Conservation (phyloP, 2,888 invertebrate species). For the Neoitamus cyanurus region DNA sequence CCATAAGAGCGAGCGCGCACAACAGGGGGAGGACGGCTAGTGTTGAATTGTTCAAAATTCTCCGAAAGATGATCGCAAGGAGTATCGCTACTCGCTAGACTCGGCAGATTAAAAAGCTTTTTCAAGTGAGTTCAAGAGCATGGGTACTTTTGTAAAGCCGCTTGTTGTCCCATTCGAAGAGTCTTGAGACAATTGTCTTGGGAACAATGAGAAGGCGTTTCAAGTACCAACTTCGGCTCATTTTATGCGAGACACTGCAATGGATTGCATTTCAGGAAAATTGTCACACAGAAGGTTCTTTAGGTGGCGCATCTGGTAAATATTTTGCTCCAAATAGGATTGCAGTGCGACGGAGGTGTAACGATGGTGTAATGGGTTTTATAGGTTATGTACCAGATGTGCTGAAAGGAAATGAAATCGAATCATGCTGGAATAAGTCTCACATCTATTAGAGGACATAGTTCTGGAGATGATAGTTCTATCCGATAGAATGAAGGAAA, state of each 20-base stretch:
- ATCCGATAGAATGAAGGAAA: no score
- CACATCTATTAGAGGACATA: no score
- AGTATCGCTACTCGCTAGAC: neutral
- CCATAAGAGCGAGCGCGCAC: neutral
- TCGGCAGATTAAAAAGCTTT: conserved; percentile 8
- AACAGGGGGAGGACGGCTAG: neutral
- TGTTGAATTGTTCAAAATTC: conserved; percentile 3
- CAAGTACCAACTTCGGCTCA: neutral
- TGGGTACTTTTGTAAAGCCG: conserved; percentile 19
- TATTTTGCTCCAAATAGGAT: neutral
- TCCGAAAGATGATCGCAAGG: conserved; percentile 7
- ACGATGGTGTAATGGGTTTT: neutral
- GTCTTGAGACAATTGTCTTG: conserved; percentile 28
- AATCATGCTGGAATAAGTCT: no score
- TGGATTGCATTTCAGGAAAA: neutral
- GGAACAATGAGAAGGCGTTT: neutral
- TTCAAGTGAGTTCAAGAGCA: conserved; percentile 26
- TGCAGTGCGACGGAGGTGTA: neutral
- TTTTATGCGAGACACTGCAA: neutral
- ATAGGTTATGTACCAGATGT: neutral
- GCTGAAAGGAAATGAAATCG: neutral
- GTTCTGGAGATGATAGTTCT: no score
- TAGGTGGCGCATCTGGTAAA: neutral
- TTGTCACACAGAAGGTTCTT: neutral
- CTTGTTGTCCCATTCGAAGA: conserved; percentile 25